phyloP scores from a whole-genome alignment of 2,113 vertebrate genomes.

The Rhizomys pruinosus region DNA sequence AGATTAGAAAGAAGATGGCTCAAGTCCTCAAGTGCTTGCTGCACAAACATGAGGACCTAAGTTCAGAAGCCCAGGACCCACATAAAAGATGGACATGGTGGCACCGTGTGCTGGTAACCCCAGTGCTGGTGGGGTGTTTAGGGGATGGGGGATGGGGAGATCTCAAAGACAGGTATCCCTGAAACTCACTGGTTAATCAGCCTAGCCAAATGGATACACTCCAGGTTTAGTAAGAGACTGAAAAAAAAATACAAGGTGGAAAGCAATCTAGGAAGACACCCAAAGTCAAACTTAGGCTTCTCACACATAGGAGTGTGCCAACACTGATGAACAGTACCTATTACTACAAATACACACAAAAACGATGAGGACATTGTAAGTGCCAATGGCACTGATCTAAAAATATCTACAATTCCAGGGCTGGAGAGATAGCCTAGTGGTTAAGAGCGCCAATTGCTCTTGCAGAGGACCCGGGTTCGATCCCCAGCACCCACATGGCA shows the following conservation, averaged over 20 bases:
- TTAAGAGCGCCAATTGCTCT: too few relatives aligned
- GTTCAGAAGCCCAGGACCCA: neutral
- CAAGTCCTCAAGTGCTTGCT: neutral
- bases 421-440: too few relatives aligned
- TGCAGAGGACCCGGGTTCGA: too few relatives aligned
- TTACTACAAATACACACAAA: neutral
- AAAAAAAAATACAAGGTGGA: neutral
- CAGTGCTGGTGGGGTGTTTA: too few relatives aligned
- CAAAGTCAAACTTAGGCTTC: too few relatives aligned
- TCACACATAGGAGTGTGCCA: neutral
- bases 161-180: neutral
- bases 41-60: neutral
- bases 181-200: neutral
- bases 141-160: neutral
- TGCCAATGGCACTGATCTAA: neutral
- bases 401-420: neutral
- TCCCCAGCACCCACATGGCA: too few relatives aligned
- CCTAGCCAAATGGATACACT: neutral
- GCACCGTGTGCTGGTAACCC: neutral
- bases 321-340: neutral
- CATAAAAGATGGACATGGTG: too few relatives aligned
- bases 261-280: neutral
- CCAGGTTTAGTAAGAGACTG: neutral
- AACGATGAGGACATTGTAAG: neutral
- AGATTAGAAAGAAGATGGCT: neutral